Evolutionary conservation across 2,113 vertebrate genomes (phyloP).

Genomic region (Perognathus longimembris): DNA sequence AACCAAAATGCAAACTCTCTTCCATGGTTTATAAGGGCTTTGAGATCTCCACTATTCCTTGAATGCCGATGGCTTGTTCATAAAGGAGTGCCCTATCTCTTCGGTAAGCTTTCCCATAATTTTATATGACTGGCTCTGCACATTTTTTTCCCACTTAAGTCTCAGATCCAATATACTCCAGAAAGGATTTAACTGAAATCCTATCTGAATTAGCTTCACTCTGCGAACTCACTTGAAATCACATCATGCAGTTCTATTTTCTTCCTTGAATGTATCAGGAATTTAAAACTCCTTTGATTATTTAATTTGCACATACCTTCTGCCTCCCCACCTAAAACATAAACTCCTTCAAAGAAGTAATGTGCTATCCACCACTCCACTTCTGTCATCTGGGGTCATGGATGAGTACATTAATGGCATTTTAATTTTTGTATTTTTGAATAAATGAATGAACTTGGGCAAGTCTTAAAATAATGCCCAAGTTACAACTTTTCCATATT

Average conservation of each 20-base stretch:
- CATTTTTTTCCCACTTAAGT: neutral
- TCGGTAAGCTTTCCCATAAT: neutral
- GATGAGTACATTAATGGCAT: neutral
- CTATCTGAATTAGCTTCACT: slow-evolving; percentile 6
- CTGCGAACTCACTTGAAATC: neutral
- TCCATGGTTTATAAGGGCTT: neutral
- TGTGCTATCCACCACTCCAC: neutral
- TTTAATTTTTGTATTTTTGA: neutral
- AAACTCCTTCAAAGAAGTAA: neutral
- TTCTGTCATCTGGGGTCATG: neutral
- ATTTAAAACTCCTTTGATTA: neutral
- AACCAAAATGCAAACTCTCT: neutral
- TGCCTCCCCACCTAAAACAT: neutral
- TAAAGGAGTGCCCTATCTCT: neutral
- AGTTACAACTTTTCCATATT: neutral
- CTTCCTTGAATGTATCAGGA: neutral
- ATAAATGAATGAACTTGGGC: neutral
- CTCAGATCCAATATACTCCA: neutral
- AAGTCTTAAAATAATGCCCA: neutral
- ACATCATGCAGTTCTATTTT: neutral
- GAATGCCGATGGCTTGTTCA: neutral
- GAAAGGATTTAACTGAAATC: slow-evolving; percentile 40
- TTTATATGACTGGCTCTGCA: neutral
- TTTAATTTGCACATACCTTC: neutral
- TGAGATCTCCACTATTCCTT: neutral